phyloP scores from a whole-genome alignment of 2,888 invertebrate species.

The Lycophotia porphyrea region DNA sequence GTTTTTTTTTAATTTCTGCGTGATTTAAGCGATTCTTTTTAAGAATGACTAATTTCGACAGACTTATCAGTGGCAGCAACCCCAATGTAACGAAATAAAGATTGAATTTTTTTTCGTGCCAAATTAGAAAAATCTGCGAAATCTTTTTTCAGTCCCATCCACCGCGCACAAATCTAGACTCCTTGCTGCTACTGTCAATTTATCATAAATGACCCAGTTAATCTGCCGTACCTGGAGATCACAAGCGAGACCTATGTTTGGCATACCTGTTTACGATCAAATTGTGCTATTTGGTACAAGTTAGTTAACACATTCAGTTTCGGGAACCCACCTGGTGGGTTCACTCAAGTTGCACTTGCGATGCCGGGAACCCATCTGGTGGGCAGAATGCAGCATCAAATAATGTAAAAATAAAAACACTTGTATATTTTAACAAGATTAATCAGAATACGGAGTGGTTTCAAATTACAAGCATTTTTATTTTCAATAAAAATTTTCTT shows the following conservation, averaged over 20 bases:
- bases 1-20: no score
- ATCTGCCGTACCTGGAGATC: background rate
- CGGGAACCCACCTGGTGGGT: no score
- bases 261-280: background rate
- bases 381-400: no score
- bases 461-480: no score
- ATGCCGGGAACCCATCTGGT: no score
- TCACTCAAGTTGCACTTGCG: no score
- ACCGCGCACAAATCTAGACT: background rate
- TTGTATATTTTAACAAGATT: no score
- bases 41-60: background rate
- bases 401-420: no score
- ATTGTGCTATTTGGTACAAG: background rate
- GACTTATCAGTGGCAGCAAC: background rate
- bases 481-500: no score
- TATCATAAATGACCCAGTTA: background rate
- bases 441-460: no score
- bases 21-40: no score
- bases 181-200: background rate
- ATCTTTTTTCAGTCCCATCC: background rate
- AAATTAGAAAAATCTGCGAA: background rate
- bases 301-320: no score
- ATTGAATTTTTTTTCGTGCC: background rate
- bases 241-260: background rate
- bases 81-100: background rate